A percentile compares a stretch with the other conserved stretches of the same genome.
These are phyloP conservation scores for Solenopsis fugax DNA, from an alignment of 1,140 invertebrate species.

Conservation along the genomic window DNA sequence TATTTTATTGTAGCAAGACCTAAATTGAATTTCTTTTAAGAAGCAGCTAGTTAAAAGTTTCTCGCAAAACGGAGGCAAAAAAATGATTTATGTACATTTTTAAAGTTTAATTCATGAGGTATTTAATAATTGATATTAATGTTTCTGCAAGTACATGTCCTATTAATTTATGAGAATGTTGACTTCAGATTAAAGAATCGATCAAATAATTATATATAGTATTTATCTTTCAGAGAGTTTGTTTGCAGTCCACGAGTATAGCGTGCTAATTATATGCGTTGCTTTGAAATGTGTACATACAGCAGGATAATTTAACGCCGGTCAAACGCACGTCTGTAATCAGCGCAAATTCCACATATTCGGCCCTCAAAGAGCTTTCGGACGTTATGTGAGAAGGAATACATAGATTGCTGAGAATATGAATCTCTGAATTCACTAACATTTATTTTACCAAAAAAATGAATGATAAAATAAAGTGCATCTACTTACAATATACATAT, in stretches of 20 bases:
- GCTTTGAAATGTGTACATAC: slow-evolving; percentile 36
- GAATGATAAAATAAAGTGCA: neutral
- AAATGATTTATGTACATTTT: neutral
- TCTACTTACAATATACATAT: neutral
- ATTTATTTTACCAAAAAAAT: neutral
- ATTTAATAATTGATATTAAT: neutral
- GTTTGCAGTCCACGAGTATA: neutral
- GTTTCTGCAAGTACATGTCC: neutral
- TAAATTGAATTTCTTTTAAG: neutral
- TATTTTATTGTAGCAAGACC: neutral
- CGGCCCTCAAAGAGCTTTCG: slow-evolving; percentile 36
- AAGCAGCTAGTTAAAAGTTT: neutral
- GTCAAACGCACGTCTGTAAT: slow-evolving; percentile 44
- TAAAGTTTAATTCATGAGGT: neutral
- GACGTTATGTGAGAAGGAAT: slow-evolving; percentile 9
- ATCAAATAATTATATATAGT: neutral
- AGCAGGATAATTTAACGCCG: slow-evolving; percentile 39
- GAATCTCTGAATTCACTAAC: neutral
- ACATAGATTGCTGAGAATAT: slow-evolving; percentile 30
- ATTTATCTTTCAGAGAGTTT: neutral
- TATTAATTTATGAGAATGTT: neutral
- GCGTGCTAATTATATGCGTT: slow-evolving; percentile 43
- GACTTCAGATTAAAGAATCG: neutral
- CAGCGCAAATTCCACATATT: slow-evolving; percentile 29
- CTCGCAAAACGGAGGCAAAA: neutral